Conservation (phyloP, 2,888 invertebrate genomes). For the Diabrotica balteata region DNA sequence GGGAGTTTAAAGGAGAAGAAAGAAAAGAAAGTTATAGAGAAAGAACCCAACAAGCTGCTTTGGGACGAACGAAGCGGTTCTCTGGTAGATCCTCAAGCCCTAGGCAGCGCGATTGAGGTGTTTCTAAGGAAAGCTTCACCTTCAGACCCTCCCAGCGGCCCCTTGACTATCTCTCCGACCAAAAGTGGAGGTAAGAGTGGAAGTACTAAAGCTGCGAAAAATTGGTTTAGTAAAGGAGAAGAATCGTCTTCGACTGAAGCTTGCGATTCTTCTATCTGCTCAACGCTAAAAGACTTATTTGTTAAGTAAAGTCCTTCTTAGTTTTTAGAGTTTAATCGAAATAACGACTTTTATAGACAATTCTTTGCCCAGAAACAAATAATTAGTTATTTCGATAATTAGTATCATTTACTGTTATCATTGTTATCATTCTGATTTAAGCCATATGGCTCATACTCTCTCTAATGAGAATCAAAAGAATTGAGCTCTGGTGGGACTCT, state of each 20-base stretch:
- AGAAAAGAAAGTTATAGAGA: conserved; percentile 46
- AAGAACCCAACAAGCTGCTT: conserved; percentile 65
- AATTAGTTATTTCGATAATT: no score
- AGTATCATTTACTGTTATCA: no score
- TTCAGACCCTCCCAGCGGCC: conserved; percentile 57
- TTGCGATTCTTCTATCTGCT: conserved; percentile 83
- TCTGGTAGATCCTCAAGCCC: conserved; percentile 79
- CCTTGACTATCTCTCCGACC: conserved; percentile 40
- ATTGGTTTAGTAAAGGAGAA: conserved; percentile 72
- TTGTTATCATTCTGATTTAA: no score
- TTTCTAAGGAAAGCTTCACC: conserved; percentile 72
- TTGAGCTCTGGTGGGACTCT: no score
- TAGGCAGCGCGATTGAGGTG: conserved; percentile 86
- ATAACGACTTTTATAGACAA: no score
- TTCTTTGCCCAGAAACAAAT: no score
- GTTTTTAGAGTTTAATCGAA: no score
- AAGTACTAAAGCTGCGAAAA: conserved; percentile 42
- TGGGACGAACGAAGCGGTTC: conserved; percentile 82
- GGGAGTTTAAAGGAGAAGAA: conserved; percentile 21
- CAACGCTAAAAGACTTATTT: conserved; percentile 85
- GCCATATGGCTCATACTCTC: no score
- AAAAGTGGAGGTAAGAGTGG: conserved; percentile 32
- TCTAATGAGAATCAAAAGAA: no score
- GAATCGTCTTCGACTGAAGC: conserved; percentile 66
- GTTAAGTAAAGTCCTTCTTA: conserved; percentile 69